Percentiles rank a stretch among this genome's conserved stretches.
phyloP scores from a whole-genome alignment of 2,888 invertebrate species.

The Aporophyla lueneburgensis region DNA sequence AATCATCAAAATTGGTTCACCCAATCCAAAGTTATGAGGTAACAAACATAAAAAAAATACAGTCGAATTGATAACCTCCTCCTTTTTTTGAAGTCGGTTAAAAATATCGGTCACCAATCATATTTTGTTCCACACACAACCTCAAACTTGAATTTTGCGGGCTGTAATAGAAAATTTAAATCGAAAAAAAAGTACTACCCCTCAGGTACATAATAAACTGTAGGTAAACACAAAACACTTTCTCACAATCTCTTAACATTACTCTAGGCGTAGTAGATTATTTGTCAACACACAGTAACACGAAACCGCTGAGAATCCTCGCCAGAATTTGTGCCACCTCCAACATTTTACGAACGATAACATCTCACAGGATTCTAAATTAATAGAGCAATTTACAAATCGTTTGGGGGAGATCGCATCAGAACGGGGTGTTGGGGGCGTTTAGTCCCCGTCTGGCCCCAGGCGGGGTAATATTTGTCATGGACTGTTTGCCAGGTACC shows the following conservation, averaged over 20 bases:
- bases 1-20: too few species aligned
- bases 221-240: conserved; percentile 7
- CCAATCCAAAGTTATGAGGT: too few species aligned
- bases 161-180: background rate
- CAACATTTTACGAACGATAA: conserved; percentile 76
- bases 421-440: conserved; percentile 25
- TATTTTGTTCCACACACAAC: too few species aligned
- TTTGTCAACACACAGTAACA: conserved; percentile 37
- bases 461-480: conserved; percentile 57
- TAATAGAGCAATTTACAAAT: conserved; percentile 82
- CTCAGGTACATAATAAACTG: background rate
- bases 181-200: background rate
- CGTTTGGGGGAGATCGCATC: conserved; percentile 71
- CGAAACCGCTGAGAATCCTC: conserved; percentile 33
- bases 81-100: too few species aligned
- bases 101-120: too few species aligned
- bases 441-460: conserved; percentile 47
- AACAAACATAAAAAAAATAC: too few species aligned
- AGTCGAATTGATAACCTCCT: too few species aligned
- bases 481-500: conserved; percentile 52
- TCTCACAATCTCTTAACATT: conserved; percentile 14
- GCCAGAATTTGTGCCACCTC: conserved; percentile 45
- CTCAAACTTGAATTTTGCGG: too few species aligned
- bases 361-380: conserved; percentile 74
- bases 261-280: conserved; percentile 16